Evolutionary conservation across 2,797 vertebrate genomes (phyloP).

Genomic region (Takifugu rubripes): DNA sequence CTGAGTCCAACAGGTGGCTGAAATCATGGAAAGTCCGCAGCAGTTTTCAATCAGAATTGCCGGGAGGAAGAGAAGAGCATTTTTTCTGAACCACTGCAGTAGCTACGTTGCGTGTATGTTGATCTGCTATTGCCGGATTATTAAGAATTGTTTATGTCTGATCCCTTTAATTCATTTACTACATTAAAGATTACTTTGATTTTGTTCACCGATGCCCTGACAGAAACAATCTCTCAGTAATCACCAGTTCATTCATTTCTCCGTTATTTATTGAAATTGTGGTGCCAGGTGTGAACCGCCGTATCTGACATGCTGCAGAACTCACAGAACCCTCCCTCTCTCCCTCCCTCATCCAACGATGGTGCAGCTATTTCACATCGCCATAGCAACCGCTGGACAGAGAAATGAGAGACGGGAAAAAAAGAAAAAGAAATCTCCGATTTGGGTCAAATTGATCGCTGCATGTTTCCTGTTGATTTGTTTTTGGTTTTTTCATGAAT

Average conservation of each 20-base stretch:
- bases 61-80: too few relatives aligned
- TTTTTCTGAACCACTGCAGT: too few relatives aligned
- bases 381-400: constrained; percentile 73
- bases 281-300: not conserved
- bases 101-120: too few relatives aligned
- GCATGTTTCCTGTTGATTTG: constrained; percentile 24
- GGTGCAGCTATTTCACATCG: constrained; percentile 68
- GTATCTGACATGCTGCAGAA: constrained; percentile 31
- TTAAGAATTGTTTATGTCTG: too few relatives aligned
- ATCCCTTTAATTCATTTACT: too few relatives aligned
- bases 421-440: constrained; percentile 26
- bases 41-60: too few relatives aligned
- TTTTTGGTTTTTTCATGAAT: constrained; percentile 61
- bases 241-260: too few relatives aligned
- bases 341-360: constrained; percentile 36
- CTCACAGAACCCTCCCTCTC: constrained; percentile 38
- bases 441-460: constrained; percentile 66
- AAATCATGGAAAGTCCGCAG: too few relatives aligned
- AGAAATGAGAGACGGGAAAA: constrained; percentile 15
- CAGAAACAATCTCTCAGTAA: not conserved
- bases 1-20: too few relatives aligned
- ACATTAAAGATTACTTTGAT: too few relatives aligned
- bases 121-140: too few relatives aligned
- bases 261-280: not conserved
- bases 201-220: not conserved